These are phyloP conservation scores for Chrysopilus asiliformis DNA, from an alignment of 2,888 invertebrate species.

Conservation along the genomic window DNA sequence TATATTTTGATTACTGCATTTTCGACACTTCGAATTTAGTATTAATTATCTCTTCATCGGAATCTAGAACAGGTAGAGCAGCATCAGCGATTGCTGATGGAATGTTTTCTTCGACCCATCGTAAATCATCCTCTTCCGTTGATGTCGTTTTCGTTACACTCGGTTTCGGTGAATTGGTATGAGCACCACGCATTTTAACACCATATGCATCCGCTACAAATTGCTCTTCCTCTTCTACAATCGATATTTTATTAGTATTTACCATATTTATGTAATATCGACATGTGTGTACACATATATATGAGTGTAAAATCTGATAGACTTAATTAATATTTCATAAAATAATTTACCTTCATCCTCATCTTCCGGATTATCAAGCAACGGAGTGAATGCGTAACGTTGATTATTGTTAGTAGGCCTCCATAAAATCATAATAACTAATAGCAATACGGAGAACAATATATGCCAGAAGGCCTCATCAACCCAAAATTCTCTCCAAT, in stretches of 20 bases:
- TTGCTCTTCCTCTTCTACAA: conserved; percentile 63
- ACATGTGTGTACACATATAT: too few species aligned
- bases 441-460: conserved; percentile 71
- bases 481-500: conserved; percentile 87
- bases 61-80: conserved; percentile 54
- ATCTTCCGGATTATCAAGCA: conserved; percentile 71
- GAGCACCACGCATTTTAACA: conserved; percentile 54
- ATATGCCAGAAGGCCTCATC: conserved; percentile 95
- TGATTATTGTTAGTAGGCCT: conserved; percentile 93
- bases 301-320: too few species aligned
- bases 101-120: conserved; percentile 93
- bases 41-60: conserved; percentile 70
- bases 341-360: conserved; percentile 45
- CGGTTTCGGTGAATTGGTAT: conserved; percentile 34
- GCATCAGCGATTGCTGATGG: conserved; percentile 62
- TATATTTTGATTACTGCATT: conserved; percentile 55
- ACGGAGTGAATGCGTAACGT: conserved; percentile 84
- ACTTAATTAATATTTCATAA: too few species aligned
- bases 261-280: too few species aligned
- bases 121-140: conserved; percentile 59
- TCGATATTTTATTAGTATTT: too few species aligned
- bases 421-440: conserved; percentile 92
- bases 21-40: conserved; percentile 79
- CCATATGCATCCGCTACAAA: conserved; percentile 80
- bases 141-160: conserved; percentile 31